Evolutionary conservation across 1,140 invertebrate genomes (phyloP), one percentile per base, ranked within the genome.

Genomic region (Adoxophyes honmai): DNA sequence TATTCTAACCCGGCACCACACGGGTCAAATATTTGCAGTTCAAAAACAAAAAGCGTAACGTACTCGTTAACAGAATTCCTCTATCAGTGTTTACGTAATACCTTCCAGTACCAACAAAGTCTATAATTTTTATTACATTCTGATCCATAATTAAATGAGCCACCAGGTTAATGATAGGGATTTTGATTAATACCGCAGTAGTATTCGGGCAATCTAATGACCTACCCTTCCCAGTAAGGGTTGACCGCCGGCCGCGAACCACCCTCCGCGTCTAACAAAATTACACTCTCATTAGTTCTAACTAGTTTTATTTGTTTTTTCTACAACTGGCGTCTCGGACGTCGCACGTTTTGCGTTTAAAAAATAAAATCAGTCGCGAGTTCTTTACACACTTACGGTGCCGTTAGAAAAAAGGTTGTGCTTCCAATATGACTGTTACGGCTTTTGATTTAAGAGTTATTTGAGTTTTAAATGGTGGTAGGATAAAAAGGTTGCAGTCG

Each of bases 211-310:
- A 33, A 9, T 6, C 57, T 73, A 69, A 68, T 75, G 66, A 69
- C 66, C 54, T 53, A 64, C 66, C 70, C 68, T 70, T 73, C 64
- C 73, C 75, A 73, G 82, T 75, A 83, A 78, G 75, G 75, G 72
- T 72, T 38, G 80, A 74, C 68, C 78, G 68, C 76, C 78, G 73
- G 73, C 70, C 62, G 64, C 13, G 75, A 78, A 60, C 80, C 78
- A 86, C 77, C 82, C 82, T 75, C 65, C 59, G 70, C 63, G 73
- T 63, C 74, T 53, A 69, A 72, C 77, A 48, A 78, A 80, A 82
- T 86, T 81, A 86, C 81, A 79, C 70, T 79, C 78, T 81, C 75
- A 83, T 86, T 81, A 81, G 75, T 68, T 80, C 69, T 69, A 66
- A 69, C 64, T 62, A 75, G 71, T 78, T 78, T 73, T 77, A 76